These are phyloP conservation scores for Pentalonia nigronervosa DNA, from an alignment of 1,140 invertebrate genomes.

Conservation along the genomic window DNA sequence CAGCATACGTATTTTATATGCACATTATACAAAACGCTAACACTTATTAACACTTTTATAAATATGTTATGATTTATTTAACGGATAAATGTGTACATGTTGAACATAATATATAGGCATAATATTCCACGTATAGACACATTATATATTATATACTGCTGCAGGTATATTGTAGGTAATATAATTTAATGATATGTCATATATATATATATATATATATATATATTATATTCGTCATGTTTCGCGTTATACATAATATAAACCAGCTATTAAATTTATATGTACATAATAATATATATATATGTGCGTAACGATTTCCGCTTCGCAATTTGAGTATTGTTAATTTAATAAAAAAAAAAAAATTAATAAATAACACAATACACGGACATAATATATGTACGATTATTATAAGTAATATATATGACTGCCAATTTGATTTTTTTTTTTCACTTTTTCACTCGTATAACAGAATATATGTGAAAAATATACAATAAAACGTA, in stretches of 20 bases:
- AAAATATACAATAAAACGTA: not conserved
- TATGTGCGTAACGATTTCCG: not conserved
- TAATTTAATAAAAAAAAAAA: slow-evolving; percentile 19
- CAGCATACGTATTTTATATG: not conserved
- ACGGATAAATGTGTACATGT: not conserved
- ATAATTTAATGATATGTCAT: not conserved
- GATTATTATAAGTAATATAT: not conserved
- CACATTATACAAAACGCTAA: not conserved
- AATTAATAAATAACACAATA: not conserved
- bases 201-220: too few relatives aligned
- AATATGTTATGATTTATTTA: not conserved
- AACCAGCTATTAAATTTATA: not conserved
- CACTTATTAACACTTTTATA: not conserved
- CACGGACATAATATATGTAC: not conserved
- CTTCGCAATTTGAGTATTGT: not conserved
- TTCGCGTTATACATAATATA: not conserved
- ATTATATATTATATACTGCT: not conserved
- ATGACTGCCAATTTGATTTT: not conserved
- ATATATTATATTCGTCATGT: not conserved
- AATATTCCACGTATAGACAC: too few relatives aligned
- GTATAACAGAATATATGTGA: not conserved
- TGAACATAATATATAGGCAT: not conserved
- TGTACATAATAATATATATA: not conserved
- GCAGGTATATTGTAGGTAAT: not conserved
- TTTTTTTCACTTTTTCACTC: not conserved